A percentile compares a stretch with the other conserved stretches of the same genome.
phyloP scores from a whole-genome alignment of 2,888 invertebrate genomes.

The Limnephilus auricula region DNA sequence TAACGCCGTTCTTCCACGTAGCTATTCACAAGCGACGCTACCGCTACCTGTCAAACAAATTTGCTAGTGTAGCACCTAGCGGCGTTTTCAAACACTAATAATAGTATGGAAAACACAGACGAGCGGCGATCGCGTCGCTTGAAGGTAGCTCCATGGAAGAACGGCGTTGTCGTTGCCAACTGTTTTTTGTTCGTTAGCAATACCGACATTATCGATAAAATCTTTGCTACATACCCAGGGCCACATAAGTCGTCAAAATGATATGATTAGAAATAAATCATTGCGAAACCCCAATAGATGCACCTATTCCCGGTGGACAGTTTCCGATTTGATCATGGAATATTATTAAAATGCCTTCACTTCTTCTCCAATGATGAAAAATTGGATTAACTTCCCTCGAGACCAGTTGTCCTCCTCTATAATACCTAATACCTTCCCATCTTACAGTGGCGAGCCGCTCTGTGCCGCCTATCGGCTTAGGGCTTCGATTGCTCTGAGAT shows the following conservation, averaged over 20 bases:
- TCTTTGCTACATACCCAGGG: too few species aligned
- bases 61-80: too few species aligned
- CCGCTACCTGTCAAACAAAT: too few species aligned
- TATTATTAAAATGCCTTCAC: not conserved
- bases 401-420: not conserved
- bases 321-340: not conserved
- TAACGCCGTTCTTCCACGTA: too few species aligned
- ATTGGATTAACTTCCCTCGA: conserved; percentile 50
- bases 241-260: not conserved
- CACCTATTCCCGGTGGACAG: not conserved
- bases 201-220: too few species aligned
- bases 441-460: not conserved
- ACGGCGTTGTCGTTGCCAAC: too few species aligned
- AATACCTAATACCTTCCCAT: not conserved
- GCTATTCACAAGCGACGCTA: too few species aligned
- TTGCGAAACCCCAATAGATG: not conserved
- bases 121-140: too few species aligned
- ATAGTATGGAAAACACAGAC: too few species aligned
- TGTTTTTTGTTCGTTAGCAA: too few species aligned
- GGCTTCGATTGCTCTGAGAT: not conserved
- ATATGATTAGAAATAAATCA: not conserved
- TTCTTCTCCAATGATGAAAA: conserved; percentile 51
- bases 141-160: too few species aligned
- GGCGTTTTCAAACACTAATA: too few species aligned
- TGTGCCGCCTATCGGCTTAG: conserved; percentile 21